Evolutionary conservation across 2,888 invertebrate species (phyloP), one percentile per base, ranked within the genome.

Genomic region (Pyrrhosoma nymphula): DNA sequence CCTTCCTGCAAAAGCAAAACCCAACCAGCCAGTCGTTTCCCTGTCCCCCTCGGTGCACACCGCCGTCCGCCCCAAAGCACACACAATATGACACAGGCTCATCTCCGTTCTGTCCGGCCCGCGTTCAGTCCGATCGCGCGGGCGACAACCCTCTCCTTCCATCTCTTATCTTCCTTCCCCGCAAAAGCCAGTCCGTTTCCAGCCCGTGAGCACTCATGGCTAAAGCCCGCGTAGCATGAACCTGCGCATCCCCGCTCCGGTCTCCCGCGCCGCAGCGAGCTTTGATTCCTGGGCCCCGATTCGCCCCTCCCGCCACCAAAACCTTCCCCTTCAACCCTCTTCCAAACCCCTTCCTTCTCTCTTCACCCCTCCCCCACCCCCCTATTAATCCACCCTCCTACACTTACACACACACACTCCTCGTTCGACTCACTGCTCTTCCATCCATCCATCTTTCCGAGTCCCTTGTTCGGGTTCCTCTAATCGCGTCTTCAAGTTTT

Each of bases 401-500:
- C 69, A 4, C 26, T n/a, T 14, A 4, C 10, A 12, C 69, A 4
- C 26, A 8, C 20, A 4, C 10, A n/a, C 0, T n/a, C 0, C n/a
- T 10, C n/a, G 4, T n/a, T n/a, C 6, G 2, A 26, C n/a, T 12
- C n/a, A 6, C 69, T n/a, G 16, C 69, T n/a, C 69, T 69, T n/a
- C n/a, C 26, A 69, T 12, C 69, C 69, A 69, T 69, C 69, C n/a
- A 69, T 69, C 69, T 69, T 69, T 69, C 69, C 69, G n/a, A 69
- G 69, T 69, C 69, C 26, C 69, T 69, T n/a, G 4, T 14, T n/a
- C n/a, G n/a, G 10, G 26, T 69, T 69, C 69, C 60, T 60, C 26
- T 69, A 69, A 69, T 69, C 69, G 69, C 69, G 69, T 69, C 69
- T 69, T 69, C 69, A n/a, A 69, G 69, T 69, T 69, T 69, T 69